A percentile compares a stretch with the other conserved stretches of the same genome.
These are phyloP conservation scores for Pardalotus punctatus DNA, from an alignment of 2,113 vertebrate species.

Conservation along the genomic window DNA sequence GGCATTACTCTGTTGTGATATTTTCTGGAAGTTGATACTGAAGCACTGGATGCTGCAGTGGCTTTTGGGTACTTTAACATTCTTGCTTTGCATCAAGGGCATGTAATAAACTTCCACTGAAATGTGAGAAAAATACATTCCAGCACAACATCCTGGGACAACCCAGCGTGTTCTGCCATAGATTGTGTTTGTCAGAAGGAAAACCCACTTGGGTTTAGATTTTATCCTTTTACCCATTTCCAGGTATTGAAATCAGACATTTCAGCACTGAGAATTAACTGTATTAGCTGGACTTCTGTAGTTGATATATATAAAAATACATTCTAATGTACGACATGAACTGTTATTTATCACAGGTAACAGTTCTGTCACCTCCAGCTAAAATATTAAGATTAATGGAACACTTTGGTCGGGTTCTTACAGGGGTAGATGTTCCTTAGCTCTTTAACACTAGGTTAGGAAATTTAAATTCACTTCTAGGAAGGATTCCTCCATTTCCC, in stretches of 20 bases:
- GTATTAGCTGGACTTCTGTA: neutral
- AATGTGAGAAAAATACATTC: neutral
- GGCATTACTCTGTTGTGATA: rapidly evolving
- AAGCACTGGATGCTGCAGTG: neutral
- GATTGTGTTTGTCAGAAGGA: neutral
- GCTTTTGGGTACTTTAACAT: neutral
- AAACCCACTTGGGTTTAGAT: neutral
- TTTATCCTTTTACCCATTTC: neutral
- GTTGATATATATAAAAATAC: neutral
- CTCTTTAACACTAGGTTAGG: neutral
- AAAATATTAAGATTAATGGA: neutral
- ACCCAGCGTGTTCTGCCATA: neutral
- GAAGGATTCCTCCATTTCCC: neutral
- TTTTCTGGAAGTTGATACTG: neutral
- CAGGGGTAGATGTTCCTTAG: neutral
- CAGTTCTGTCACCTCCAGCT: neutral
- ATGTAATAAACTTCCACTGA: neutral
- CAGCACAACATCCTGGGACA: neutral
- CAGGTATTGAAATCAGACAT: neutral
- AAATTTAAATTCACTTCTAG: neutral
- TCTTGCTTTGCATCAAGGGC: neutral
- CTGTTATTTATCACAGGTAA: neutral
- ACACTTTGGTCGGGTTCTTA: neutral
- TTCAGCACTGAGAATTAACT: neutral
- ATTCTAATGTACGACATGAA: neutral